Evolutionary conservation across 2,888 invertebrate species (phyloP).

Genomic region (Physocephala rufipes): DNA sequence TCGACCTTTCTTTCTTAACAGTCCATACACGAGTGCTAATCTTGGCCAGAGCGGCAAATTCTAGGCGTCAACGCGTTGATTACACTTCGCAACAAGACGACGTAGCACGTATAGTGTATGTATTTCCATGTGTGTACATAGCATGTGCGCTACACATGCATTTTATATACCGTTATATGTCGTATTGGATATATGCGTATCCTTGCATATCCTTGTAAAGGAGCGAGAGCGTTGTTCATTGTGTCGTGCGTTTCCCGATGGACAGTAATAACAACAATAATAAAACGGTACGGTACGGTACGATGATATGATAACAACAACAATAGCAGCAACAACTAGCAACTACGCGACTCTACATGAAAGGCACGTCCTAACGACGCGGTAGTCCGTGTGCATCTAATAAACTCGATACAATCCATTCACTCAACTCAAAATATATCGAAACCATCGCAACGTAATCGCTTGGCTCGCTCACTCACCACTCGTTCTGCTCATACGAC

Average conservation of each 20-base stretch:
- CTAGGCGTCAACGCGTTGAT: slow-evolving; percentile 37
- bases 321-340: slow-evolving; percentile 32
- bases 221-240: slow-evolving; percentile 3
- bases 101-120: slow-evolving; percentile 44
- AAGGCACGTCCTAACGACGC: slow-evolving; percentile 65
- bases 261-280: slow-evolving; percentile 21
- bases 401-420: slow-evolving; percentile 64
- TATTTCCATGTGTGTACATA: slow-evolving; percentile 29
- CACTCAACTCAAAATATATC: slow-evolving; percentile 48
- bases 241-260: slow-evolving; percentile 7
- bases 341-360: slow-evolving; percentile 36
- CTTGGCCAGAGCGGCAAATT: slow-evolving; percentile 41
- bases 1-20: slow-evolving; percentile 44
- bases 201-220: slow-evolving; percentile 17
- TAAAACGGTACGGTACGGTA: no score
- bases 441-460: slow-evolving; percentile 18
- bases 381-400: slow-evolving; percentile 67
- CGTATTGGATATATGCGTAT: not conserved
- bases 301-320: slow-evolving; percentile 30
- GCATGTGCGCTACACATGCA: slow-evolving; percentile 19
- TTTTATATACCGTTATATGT: slow-evolving; percentile 22
- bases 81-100: slow-evolving; percentile 20
- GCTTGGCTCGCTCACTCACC: slow-evolving; percentile 37
- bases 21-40: slow-evolving; percentile 47
- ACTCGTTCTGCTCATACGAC: slow-evolving; percentile 37